Base-by-base conservation (phyloP, 2,113 vertebrate genomes). In the Myxocyprinus asiaticus region DNA sequence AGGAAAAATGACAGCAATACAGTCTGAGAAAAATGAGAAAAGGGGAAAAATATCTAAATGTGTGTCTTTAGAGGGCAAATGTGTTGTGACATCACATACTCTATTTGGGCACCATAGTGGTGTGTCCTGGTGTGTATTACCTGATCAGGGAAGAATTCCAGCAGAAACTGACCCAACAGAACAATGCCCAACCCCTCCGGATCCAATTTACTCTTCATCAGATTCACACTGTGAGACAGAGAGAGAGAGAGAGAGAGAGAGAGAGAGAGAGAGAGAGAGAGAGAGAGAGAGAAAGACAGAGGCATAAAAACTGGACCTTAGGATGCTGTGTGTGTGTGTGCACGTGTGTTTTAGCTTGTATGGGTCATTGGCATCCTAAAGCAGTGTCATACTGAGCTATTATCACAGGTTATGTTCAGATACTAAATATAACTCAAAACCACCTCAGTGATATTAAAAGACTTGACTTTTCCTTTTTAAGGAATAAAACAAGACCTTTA, bases 81-180 rank as follows among this genome's bases (percentile, higher is more conserved):
- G 22, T 1, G 22, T 33, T 33, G 22, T 33, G 22, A 33, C 22
- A 33, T 33, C 22, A 33, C 22, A n/a, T n/a, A 33, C 22, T 33
- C 22, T 33, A 33, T 33, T 33, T 33, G 22, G 22, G 22, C 22
- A 33, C 22, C 22, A 33, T 33, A 33, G 22, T 33, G 22, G 22
- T 33, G 22, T 33, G 22, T 33, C 22, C 22, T 33, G 22, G 22
- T 33, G 22, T 33, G 22, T 33, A 33, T 33, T 33, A 33, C 98
- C 96, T 99, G 96, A 89, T 98, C 95, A 84, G 97, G 97, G 88
- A 99, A 99, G 90, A 99, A 99, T 89, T 99, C 98, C 92, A 97
- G 91, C 83, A 99, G 95, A 91, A 99, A 99, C 10, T 97, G 96
- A 67, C 95, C 96, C 89, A 99, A 90, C 76, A 99, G 91, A 83